These are phyloP conservation scores for Acrossocheilus wenchowensis DNA, from an alignment of 2,797 vertebrate species.

Conservation along the genomic window DNA sequence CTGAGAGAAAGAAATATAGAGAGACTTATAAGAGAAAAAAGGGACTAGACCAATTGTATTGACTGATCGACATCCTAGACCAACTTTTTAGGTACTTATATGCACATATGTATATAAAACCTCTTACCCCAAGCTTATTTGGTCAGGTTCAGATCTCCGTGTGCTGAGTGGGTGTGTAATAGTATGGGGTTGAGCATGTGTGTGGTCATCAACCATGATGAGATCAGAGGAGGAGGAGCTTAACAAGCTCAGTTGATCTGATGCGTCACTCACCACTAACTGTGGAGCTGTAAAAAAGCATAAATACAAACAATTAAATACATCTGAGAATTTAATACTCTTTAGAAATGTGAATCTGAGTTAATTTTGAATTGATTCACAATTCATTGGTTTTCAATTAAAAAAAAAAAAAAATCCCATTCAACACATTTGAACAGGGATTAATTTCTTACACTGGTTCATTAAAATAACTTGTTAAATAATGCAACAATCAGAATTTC, in stretches of 20 bases:
- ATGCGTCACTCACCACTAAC: slow-evolving; percentile 34
- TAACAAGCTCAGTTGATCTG: slow-evolving; percentile 89
- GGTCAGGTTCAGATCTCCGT: slow-evolving; percentile 52
- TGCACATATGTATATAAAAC: background rate
- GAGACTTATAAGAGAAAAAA: background rate
- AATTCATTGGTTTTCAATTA: background rate
- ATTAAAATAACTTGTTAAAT: background rate
- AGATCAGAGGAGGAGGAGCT: slow-evolving; percentile 59
- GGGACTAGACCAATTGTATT: background rate
- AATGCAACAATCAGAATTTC: background rate
- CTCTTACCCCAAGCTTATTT: slow-evolving; percentile 61
- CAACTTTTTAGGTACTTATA: background rate
- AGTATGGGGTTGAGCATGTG: slow-evolving; percentile 34
- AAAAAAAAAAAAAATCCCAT: too few relatives aligned
- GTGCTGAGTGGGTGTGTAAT: slow-evolving; percentile 36
- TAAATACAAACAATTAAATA: background rate
- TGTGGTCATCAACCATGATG: slow-evolving; percentile 63
- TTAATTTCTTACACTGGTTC: background rate
- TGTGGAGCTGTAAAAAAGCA: slow-evolving; percentile 32
- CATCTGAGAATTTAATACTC: background rate
- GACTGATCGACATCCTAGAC: background rate
- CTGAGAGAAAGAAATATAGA: slow-evolving; percentile 66
- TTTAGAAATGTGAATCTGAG: background rate
- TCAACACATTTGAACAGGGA: background rate
- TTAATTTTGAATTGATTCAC: background rate